Percentiles rank a stretch among this genome's conserved stretches.
Conservation (phyloP, 2,888 invertebrate species). For the Graphium colonna region DNA sequence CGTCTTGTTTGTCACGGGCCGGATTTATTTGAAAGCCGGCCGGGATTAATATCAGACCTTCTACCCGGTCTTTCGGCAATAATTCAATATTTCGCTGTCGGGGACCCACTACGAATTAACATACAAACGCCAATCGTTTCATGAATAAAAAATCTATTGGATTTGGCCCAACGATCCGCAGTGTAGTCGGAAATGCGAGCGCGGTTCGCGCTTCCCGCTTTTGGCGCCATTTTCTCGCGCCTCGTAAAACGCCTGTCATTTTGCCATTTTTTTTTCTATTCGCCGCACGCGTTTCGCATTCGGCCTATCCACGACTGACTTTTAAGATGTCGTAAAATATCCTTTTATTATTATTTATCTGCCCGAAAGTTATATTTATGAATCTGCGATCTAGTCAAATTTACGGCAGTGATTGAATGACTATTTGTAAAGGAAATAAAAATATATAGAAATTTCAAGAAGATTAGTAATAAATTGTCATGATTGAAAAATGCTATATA, state of each 20-base stretch:
- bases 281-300: slow-evolving; percentile 7
- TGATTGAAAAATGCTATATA: too few species aligned
- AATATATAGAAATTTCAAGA: too few species aligned
- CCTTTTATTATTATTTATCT: slow-evolving; percentile 10
- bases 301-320: slow-evolving; percentile 4
- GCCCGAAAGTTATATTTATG: slow-evolving; percentile 4
- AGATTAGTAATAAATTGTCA: too few species aligned
- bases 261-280: slow-evolving; percentile 14
- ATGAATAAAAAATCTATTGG: slow-evolving; percentile 81
- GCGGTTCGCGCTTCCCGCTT: slow-evolving; percentile 26
- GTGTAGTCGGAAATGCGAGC: slow-evolving; percentile 56
- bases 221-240: slow-evolving; percentile 23
- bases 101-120: slow-evolving; percentile 76
- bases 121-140: slow-evolving; percentile 80
- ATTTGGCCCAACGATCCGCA: slow-evolving; percentile 75
- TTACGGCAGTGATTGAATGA: not conserved
- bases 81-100: slow-evolving; percentile 77
- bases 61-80: slow-evolving; percentile 75
- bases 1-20: slow-evolving; percentile 78
- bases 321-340: slow-evolving; percentile 18
- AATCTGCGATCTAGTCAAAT: not conserved
- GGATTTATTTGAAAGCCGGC: slow-evolving; percentile 80
- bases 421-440: too few species aligned
- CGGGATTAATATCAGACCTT: slow-evolving; percentile 78
- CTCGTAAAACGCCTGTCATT: slow-evolving; percentile 24